Percentiles rank a stretch among this genome's conserved stretches.
Evolutionary conservation across 2,888 invertebrate species (phyloP).

Genomic region (Eupithecia dodoneata): DNA sequence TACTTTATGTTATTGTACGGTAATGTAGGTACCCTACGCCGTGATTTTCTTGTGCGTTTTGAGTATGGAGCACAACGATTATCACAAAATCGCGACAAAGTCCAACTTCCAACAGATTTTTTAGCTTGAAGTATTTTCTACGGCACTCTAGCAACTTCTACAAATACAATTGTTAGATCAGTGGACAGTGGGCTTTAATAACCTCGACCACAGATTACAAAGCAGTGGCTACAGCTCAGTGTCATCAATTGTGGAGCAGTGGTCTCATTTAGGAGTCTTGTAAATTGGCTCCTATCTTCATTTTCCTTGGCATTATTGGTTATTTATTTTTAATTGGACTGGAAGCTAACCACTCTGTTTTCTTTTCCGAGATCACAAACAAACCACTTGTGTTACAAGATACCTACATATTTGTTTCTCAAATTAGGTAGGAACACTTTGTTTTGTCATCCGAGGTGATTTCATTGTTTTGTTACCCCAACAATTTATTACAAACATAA

Average conservation of each 20-base stretch:
- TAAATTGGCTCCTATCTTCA: conserved; percentile 25
- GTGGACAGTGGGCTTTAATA: conserved; percentile 5
- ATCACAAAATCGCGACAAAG: no score
- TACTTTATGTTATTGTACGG: no score
- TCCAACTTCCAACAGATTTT: no score
- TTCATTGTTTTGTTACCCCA: not conserved
- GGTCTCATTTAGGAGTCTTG: conserved; percentile 32
- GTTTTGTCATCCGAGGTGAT: not conserved
- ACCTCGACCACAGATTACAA: conserved; percentile 6
- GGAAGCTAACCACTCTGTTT: not conserved
- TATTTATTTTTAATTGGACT: conserved; percentile 37
- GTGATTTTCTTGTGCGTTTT: no score
- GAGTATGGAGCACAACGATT: no score
- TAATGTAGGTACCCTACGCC: no score
- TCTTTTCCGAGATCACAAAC: not conserved
- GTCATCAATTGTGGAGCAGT: conserved; percentile 33
- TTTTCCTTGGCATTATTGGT: conserved; percentile 31
- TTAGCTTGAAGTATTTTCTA: not conserved
- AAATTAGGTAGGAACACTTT: no score
- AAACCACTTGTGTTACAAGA: not conserved
- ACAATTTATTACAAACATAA: not conserved
- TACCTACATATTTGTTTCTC: not conserved
- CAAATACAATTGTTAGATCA: not conserved
- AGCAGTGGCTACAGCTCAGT: conserved; percentile 20
- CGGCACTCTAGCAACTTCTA: not conserved